Conservation (phyloP, 2,888 invertebrate species). For the Griposia aprilina region DNA sequence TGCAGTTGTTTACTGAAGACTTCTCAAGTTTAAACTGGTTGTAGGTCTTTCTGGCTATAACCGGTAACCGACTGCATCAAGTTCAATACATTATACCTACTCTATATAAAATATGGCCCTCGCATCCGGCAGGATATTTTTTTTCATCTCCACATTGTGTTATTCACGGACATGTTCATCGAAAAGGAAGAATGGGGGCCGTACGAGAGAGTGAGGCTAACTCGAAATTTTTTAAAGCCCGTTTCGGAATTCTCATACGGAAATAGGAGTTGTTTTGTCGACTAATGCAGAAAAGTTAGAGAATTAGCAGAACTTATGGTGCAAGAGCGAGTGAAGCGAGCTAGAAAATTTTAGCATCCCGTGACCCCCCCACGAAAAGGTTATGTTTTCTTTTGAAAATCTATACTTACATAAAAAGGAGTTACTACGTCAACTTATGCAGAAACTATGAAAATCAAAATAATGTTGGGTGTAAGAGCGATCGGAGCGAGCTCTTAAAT, state of each 20-base stretch:
- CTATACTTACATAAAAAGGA: neutral
- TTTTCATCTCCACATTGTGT: neutral
- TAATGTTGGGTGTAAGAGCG: neutral
- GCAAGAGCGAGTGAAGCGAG: neutral
- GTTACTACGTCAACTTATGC: neutral
- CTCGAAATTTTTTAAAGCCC: neutral
- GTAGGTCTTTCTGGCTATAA: neutral
- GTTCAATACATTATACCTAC: neutral
- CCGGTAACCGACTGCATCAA: neutral
- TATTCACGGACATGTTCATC: neutral
- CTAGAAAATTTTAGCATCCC: neutral
- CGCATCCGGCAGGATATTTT: neutral
- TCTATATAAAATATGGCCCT: neutral
- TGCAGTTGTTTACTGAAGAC: neutral
- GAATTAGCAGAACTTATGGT: neutral
- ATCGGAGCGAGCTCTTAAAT: neutral
- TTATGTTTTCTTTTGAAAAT: neutral
- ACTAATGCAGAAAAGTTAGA: neutral
- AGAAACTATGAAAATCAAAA: neutral
- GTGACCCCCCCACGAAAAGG: neutral
- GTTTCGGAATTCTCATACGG: neutral
- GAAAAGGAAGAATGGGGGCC: neutral
- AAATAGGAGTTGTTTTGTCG: too few species aligned
- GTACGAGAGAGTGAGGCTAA: neutral
- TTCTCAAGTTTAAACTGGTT: slow-evolving; percentile 2